Evolutionary conservation across 2,888 invertebrate genomes (phyloP).

Genomic region (Tolmerus cingulatus): DNA sequence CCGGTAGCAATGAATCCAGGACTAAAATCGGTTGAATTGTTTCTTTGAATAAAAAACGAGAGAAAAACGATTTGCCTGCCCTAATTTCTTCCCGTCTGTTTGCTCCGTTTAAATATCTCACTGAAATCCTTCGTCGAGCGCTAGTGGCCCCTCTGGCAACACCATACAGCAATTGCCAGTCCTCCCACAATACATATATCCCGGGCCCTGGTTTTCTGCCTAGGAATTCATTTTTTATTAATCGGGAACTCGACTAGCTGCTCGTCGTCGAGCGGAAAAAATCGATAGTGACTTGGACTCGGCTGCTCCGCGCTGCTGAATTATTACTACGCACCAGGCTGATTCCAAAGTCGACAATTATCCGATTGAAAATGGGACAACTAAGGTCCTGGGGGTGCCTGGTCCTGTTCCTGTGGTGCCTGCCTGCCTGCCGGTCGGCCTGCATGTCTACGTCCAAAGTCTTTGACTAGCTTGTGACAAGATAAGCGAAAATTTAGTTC

Average conservation of each 20-base stretch:
- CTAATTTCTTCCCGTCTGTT: conserved; percentile 2
- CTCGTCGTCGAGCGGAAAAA: conserved; percentile 2
- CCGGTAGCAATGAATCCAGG: not conserved
- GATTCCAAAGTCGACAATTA: not conserved
- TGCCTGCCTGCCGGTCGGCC: not conserved
- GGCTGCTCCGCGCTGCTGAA: not conserved
- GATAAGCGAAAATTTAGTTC: not conserved
- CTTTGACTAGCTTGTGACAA: not conserved
- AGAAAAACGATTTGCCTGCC: not conserved
- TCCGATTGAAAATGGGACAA: not conserved
- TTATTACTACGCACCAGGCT: conserved; percentile 20
- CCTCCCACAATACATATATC: not conserved
- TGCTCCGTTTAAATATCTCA: conserved; percentile 5
- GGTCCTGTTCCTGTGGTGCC: not conserved
- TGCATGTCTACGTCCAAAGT: not conserved
- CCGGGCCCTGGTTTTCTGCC: not conserved
- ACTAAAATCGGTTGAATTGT: not conserved
- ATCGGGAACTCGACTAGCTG: conserved; percentile 13
- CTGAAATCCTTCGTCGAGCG: not conserved
- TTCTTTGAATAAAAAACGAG: not conserved
- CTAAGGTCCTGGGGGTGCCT: not conserved
- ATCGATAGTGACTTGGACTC: not conserved
- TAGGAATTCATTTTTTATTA: conserved; percentile 29
- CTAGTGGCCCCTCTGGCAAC: not conserved
- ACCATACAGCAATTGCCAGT: not conserved